Evolutionary conservation across 2,113 vertebrate genomes (phyloP), one percentile per base, ranked within the genome.

Genomic region (Steatornis caripensis): DNA sequence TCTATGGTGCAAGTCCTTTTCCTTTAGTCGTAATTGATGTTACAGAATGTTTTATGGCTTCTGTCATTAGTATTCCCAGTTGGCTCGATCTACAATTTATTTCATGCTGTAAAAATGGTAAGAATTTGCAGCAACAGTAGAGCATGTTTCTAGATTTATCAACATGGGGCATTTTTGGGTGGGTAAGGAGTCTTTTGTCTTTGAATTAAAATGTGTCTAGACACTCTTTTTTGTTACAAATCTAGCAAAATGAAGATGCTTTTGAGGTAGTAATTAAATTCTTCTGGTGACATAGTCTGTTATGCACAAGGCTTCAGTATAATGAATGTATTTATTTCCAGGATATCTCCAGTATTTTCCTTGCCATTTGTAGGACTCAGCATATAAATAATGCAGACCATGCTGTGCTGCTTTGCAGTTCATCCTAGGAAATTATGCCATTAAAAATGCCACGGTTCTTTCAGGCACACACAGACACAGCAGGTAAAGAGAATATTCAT

Each of bases 371-470:
- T 96, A 94, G 95, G 81, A 71, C 94, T 97, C 78, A 12, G 76
- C 69, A 15, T 96, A 98, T 98, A 98, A 98, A 98, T 98, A 98
- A 98, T 98, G 97, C 94, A 98, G 84, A 96, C 66, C 89, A 76
- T 90, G 72, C 45, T 95, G 95, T 87, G 89, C 95, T 93, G 90
- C 92, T 97, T 94, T 95, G 58, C 89, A 72, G 60, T 95, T 89
- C 96, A 84, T 97, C 92, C 94, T 71, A 93, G 85, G 97, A 96
- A 97, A 97, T 97, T 96, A 97, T 96, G 90, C 85, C 96, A 92
- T 94, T 97, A 96, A 96, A 97, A 95, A 94, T 89, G 72, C 58
- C 51, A 76, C n/a, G 2, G 53, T 91, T 87, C 70, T 89, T 91
- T 93, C 75, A 89, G 78, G 53, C 78, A 49, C 37, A 66, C 58